These are phyloP conservation scores for Nasonia giraulti DNA, from an alignment of 1,140 invertebrate species.

Conservation along the genomic window DNA sequence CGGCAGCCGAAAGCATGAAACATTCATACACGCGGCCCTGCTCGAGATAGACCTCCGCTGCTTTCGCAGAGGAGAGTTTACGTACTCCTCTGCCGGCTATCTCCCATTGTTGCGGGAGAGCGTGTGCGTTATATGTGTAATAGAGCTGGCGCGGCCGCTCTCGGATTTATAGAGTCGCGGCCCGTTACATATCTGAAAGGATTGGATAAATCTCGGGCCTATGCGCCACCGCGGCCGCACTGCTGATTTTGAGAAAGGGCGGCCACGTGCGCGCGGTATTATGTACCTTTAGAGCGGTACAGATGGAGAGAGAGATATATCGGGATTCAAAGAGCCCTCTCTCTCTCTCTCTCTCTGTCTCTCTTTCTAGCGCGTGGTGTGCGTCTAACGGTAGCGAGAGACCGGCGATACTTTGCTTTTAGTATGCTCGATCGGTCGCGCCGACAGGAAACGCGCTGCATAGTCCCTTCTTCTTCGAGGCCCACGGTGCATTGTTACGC, in stretches of 20 bases:
- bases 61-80: not conserved
- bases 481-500: conserved; percentile 61
- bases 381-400: conserved; percentile 62
- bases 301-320: conserved; percentile 17
- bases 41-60: not conserved
- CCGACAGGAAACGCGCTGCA: conserved; percentile 63
- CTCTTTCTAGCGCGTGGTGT: not conserved
- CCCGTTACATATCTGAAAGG: conserved; percentile 21
- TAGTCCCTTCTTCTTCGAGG: conserved; percentile 46
- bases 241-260: conserved; percentile 17
- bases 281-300: not conserved
- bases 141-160: conserved; percentile 9
- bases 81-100: not conserved
- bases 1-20: conserved; percentile 25
- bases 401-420: conserved; percentile 53
- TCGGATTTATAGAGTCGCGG: conserved; percentile 44
- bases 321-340: conserved; percentile 20
- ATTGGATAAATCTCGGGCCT: conserved; percentile 21
- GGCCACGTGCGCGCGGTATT: not conserved
- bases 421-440: conserved; percentile 65
- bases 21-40: not conserved
- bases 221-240: not conserved
- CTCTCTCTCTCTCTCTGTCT: not conserved
- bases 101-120: not conserved
- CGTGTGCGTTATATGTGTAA: not conserved